Percentiles rank a stretch among this genome's conserved stretches.
These are phyloP conservation scores for Drosophila limbata DNA, from an alignment of 2,888 invertebrate species.

Conservation along the genomic window DNA sequence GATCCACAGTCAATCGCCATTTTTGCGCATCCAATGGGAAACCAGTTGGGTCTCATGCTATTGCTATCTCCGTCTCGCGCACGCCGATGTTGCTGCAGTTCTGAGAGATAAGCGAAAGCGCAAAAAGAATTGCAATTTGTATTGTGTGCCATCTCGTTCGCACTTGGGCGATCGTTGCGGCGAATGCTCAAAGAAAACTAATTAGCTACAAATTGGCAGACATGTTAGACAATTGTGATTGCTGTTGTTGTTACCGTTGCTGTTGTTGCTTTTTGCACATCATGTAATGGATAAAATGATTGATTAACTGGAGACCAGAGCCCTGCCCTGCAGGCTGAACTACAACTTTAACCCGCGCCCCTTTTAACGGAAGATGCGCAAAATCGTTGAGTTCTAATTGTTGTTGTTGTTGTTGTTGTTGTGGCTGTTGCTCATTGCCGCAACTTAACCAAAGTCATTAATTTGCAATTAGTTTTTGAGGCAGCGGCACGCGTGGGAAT, in stretches of 20 bases:
- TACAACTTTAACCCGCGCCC: conserved; percentile 24
- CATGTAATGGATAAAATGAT: conserved; percentile 76
- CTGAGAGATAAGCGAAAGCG: conserved; percentile 27
- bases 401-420: conserved; percentile 30
- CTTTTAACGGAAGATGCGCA: conserved; percentile 56
- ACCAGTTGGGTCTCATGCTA: conserved; percentile 30
- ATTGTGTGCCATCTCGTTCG: conserved; percentile 30
- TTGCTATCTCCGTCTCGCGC: conserved; percentile 30
- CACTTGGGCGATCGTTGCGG: conserved; percentile 39
- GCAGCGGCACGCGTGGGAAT: conserved; percentile 75
- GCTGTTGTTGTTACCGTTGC: conserved; percentile 10
- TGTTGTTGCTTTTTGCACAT: conserved; percentile 42
- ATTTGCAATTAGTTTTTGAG: conserved; percentile 78
- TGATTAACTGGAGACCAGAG: conserved; percentile 59
- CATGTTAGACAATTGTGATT: conserved; percentile 51
- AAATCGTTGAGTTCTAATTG: conserved; percentile 58
- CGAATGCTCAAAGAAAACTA: conserved; percentile 64
- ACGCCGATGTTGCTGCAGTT: conserved; percentile 35
- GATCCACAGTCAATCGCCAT: conserved; percentile 62
- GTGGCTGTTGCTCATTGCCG: conserved; percentile 41
- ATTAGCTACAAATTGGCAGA: conserved; percentile 70
- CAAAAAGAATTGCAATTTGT: conserved; percentile 35
- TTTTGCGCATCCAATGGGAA: conserved; percentile 71
- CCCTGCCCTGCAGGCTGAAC: conserved; percentile 25
- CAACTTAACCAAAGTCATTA: conserved; percentile 73